These are phyloP conservation scores for Thamnaconus septentrionalis DNA, from an alignment of 2,113 vertebrate genomes.

Conservation along the genomic window DNA sequence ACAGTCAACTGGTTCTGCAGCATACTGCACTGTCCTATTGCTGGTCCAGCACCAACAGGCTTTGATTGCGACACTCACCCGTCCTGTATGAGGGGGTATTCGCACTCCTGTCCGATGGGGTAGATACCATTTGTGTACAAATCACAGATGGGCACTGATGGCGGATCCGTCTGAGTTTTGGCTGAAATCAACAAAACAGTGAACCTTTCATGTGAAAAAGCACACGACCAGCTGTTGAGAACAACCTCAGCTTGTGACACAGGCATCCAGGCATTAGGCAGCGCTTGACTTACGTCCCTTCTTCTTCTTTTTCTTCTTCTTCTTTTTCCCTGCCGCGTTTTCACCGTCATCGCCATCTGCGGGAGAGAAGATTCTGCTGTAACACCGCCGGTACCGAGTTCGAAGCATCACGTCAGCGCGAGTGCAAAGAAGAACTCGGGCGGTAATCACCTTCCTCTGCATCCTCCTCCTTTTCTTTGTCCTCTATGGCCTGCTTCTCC, in stretches of 20 bases:
- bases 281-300: slow-evolving; percentile 65
- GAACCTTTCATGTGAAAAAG: no score
- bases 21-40: no score
- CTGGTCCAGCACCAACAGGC: not conserved
- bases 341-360: slow-evolving; percentile 74
- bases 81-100: slow-evolving; percentile 88
- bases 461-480: slow-evolving; percentile 91
- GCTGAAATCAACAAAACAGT: slow-evolving; percentile 73
- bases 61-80: slow-evolving; percentile 73
- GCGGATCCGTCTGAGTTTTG: slow-evolving; percentile 91
- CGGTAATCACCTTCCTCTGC: slow-evolving; percentile 83
- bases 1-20: no score
- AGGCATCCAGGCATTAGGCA: not conserved
- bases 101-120: slow-evolving; percentile 91
- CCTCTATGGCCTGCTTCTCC: slow-evolving; percentile 88
- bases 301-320: slow-evolving; percentile 81
- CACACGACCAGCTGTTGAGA: not conserved
- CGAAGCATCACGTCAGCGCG: not conserved
- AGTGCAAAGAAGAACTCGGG: not conserved
- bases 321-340: slow-evolving; percentile 71
- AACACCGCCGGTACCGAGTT: not conserved
- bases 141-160: slow-evolving; percentile 94
- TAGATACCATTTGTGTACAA: slow-evolving; percentile 84
- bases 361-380: not conserved
- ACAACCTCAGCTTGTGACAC: no score